A percentile compares a stretch with the other conserved stretches of the same genome.
These are phyloP conservation scores for Dicerorhinus sumatrensis DNA, from an alignment of 2,113 vertebrate species.

Conservation along the genomic window DNA sequence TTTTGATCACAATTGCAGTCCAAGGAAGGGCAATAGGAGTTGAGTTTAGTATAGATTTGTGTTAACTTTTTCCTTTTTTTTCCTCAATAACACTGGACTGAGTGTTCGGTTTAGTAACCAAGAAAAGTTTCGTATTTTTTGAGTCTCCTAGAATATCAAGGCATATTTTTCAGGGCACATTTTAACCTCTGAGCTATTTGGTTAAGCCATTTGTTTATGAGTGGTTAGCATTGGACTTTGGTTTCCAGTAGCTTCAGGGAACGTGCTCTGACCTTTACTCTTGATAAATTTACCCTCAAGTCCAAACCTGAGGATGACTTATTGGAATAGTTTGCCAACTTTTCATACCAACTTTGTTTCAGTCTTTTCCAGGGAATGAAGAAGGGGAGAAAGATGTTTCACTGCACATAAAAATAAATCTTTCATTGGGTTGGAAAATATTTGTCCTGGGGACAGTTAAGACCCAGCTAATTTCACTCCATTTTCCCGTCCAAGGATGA, in stretches of 20 bases:
- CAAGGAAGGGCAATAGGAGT: background rate
- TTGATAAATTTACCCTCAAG: constrained; percentile 49
- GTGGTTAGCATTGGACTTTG: background rate
- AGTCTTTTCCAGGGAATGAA: constrained; percentile 33
- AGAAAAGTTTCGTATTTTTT: background rate
- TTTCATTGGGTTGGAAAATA: constrained; percentile 38
- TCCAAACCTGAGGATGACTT: constrained; percentile 33
- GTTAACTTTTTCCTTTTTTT: background rate
- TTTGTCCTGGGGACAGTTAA: background rate
- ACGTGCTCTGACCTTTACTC: background rate
- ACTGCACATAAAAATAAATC: constrained; percentile 3
- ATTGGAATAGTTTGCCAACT: background rate
- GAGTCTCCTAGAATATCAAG: background rate
- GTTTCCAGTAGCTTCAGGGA: background rate
- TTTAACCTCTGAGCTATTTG: constrained; percentile 9
- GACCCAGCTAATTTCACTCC: background rate
- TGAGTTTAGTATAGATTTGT: background rate
- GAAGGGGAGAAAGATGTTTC: background rate
- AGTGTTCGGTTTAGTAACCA: background rate
- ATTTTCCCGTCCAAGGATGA: background rate
- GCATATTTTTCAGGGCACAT: constrained; percentile 37
- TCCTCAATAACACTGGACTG: background rate
- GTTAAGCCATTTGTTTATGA: constrained; percentile 23
- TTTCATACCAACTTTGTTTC: constrained; percentile 41
- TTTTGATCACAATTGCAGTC: background rate